Evolutionary conservation across 2,797 vertebrate species (phyloP).

Genomic region (Hybognathus amarus): DNA sequence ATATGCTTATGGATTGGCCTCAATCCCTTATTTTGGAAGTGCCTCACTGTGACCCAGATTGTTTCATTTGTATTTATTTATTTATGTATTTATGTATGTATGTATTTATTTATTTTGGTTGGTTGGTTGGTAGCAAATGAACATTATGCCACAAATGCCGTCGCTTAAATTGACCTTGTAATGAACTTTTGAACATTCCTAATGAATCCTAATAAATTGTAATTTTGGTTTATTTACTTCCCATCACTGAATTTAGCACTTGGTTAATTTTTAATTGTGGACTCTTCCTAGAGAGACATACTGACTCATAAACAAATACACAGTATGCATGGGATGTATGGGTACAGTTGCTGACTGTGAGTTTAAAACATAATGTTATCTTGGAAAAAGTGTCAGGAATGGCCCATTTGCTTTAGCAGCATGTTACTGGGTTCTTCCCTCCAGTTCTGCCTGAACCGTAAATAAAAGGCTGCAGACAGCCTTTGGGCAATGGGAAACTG

Average conservation of each 20-base stretch:
- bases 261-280: not conserved
- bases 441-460: slow-evolving; percentile 67
- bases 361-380: slow-evolving; percentile 20
- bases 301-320: not conserved
- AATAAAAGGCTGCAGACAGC: slow-evolving; percentile 74
- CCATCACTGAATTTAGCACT: not conserved
- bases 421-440: slow-evolving; percentile 37
- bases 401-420: not conserved
- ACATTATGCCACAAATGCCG: not conserved
- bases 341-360: not conserved
- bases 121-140: no score
- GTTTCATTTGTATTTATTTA: no score
- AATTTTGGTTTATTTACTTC: not conserved
- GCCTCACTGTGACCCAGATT: not conserved
- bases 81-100: no score
- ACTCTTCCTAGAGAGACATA: not conserved
- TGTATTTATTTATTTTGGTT: no score
- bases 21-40: not conserved
- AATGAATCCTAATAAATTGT: not conserved
- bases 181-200: not conserved
- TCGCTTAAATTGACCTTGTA: not conserved
- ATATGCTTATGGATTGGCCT: not conserved
- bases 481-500: slow-evolving; percentile 70
- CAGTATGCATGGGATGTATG: not conserved
- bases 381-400: not conserved